Base-by-base conservation (phyloP, 2,113 vertebrate genomes). In the Menidia beryllina region DNA sequence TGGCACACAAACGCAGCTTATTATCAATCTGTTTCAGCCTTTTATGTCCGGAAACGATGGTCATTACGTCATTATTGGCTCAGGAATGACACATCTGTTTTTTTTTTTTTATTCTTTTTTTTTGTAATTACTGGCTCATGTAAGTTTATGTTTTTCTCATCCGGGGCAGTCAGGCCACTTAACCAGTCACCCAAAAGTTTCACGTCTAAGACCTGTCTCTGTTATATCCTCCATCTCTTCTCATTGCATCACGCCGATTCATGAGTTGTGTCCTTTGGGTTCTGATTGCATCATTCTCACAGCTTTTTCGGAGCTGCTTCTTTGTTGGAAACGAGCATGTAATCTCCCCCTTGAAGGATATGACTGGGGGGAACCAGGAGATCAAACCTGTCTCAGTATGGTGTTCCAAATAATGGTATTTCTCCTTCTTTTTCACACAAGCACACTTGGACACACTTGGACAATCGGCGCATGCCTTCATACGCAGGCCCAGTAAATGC, bases 401-500 rank as follows among this genome's bases (percentile, higher is more conserved):
- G 27, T 34, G 45, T 69, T 60, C 38, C 50, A 43, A 47, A n/a
- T 38, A 30, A 36, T 24, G 5, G 2, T 34, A 1, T 34, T 5
- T 34, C 30, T 34, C 2, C 30, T 1, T 34, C 30, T 34, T 10
- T 34, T 26, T 43, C 21, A 25, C 56, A 27, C 25, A 26, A 24
- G 47, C 45, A n/a, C 13, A 41, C 63, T 56, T 9, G 20, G 62
- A 75, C 53, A 21, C n/a, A 21, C 50, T n/a, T 15, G 8, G 36
- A 71, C 58, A 66, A 50, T 72, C 58, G 75, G 55, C 79, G 68
- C 85, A 84, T 84, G 75, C 75, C 84, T 80, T 24, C 5, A 0
- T 77, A 64, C 54, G 41, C 12, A 64, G 75, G 41, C 57, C 65
- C 14, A 34, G 48, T 73, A 50, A 70, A 75, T 51, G 56, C 79